phyloP scores from a whole-genome alignment of 2,888 invertebrate genomes.

The Urechis unicinctus region DNA sequence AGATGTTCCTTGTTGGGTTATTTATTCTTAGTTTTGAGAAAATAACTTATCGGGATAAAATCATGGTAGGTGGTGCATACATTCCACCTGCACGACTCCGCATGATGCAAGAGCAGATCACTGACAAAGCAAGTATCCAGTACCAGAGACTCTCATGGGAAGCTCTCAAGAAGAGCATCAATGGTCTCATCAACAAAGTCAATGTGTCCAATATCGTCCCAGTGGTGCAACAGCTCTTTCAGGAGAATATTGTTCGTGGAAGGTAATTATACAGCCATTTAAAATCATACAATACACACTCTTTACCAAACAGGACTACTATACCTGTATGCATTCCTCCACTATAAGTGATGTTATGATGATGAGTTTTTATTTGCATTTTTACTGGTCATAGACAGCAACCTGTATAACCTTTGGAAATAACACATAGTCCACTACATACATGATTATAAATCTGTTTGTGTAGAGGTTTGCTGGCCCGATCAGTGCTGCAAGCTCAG shows the following conservation, averaged over 20 bases:
- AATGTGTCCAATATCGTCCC: slow-evolving; percentile 83
- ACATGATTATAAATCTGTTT: too few relatives aligned
- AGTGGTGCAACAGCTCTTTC: slow-evolving; percentile 82
- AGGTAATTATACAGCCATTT: slow-evolving; percentile 51
- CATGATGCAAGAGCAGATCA: slow-evolving; percentile 19
- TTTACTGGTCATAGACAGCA: too few relatives aligned
- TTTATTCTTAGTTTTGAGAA: too few relatives aligned
- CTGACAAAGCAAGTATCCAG: slow-evolving; percentile 68
- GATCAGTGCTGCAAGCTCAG: slow-evolving; percentile 95
- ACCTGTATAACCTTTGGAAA: too few relatives aligned
- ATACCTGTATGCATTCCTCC: too few relatives aligned
- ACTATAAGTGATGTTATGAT: too few relatives aligned
- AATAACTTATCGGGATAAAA: too few relatives aligned
- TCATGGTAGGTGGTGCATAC: slow-evolving; percentile 68
- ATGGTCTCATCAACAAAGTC: slow-evolving; percentile 96
- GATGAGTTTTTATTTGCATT: too few relatives aligned
- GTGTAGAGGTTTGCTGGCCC: slow-evolving; percentile 74
- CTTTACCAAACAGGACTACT: too few relatives aligned
- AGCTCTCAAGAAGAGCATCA: slow-evolving; percentile 94
- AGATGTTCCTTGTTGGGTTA: too few relatives aligned
- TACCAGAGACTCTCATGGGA: slow-evolving; percentile 98
- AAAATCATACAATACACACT: too few relatives aligned
- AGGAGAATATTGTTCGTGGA: slow-evolving; percentile 93
- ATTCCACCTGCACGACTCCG: slow-evolving; percentile 90
- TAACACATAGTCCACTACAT: too few relatives aligned